These are phyloP conservation scores for Salminus brasiliensis DNA, from an alignment of 2,113 vertebrate species.

Conservation along the genomic window DNA sequence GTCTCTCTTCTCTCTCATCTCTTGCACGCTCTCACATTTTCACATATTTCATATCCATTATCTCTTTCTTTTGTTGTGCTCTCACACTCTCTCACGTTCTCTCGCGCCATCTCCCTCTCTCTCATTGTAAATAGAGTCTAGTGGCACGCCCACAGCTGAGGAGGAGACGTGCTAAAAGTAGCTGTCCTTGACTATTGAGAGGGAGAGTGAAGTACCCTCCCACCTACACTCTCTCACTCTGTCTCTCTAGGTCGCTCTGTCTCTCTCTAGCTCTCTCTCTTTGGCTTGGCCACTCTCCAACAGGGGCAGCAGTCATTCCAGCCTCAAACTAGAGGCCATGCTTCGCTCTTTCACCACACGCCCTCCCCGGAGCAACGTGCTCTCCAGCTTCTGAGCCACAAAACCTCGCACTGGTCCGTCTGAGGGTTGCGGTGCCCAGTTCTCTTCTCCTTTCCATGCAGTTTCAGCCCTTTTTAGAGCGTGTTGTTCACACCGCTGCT, in stretches of 20 bases:
- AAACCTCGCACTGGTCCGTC: background rate
- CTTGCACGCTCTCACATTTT: too few species aligned
- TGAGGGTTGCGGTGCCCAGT: background rate
- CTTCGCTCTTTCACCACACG: background rate
- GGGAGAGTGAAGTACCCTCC: constrained; percentile 28
- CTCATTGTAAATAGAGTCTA: constrained; percentile 46
- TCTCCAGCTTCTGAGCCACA: background rate
- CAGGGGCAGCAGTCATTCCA: background rate
- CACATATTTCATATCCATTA: too few species aligned
- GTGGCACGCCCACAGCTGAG: constrained; percentile 33
- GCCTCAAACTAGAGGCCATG: background rate
- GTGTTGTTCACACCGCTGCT: background rate
- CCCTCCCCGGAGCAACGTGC: background rate
- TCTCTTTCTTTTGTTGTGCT: background rate
- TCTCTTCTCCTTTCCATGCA: background rate
- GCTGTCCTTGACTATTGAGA: constrained; percentile 41
- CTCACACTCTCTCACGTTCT: background rate
- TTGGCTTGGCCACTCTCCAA: constrained; percentile 1
- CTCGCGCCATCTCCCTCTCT: constrained; percentile 1
- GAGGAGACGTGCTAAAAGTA: constrained; percentile 53
- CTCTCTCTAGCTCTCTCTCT: constrained; percentile 29
- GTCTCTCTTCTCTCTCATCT: too few species aligned
- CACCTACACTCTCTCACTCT: constrained; percentile 4
- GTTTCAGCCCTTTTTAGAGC: constrained; percentile 18
- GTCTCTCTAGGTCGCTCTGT: background rate